These are phyloP conservation scores for Regulus satrapa DNA, from an alignment of 2,113 vertebrate species.

Conservation along the genomic window DNA sequence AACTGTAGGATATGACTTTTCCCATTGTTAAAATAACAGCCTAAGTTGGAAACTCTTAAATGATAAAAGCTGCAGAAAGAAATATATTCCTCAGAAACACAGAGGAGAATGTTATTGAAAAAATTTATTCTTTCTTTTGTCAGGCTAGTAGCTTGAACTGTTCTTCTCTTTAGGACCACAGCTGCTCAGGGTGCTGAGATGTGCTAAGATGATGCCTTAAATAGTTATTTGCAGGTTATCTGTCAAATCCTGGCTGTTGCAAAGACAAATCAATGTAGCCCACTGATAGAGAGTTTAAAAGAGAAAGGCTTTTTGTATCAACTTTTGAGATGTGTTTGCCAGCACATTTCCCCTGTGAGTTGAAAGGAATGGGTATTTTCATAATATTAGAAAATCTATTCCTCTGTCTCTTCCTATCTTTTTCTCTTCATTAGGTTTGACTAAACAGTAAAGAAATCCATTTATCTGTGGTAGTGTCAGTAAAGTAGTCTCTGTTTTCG, in stretches of 20 bases:
- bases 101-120: background rate
- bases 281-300: background rate
- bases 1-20: background rate
- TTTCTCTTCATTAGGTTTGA: background rate
- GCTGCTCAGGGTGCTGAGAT: background rate
- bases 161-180: background rate
- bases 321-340: background rate
- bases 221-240: background rate
- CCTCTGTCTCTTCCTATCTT: background rate
- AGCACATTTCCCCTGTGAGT: background rate
- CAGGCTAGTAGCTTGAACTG: background rate
- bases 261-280: background rate
- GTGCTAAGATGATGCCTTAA: background rate
- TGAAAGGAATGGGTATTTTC: background rate
- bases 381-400: background rate
- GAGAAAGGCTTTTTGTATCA: background rate
- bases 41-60: background rate
- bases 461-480: background rate
- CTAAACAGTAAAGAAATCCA: background rate
- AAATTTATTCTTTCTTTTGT: background rate
- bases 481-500: background rate
- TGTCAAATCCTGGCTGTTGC: background rate
- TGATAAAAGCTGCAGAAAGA: background rate
- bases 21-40: background rate
- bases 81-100: background rate